phyloP scores from a whole-genome alignment of 2,113 vertebrate genomes.

The Panthera tigris region DNA sequence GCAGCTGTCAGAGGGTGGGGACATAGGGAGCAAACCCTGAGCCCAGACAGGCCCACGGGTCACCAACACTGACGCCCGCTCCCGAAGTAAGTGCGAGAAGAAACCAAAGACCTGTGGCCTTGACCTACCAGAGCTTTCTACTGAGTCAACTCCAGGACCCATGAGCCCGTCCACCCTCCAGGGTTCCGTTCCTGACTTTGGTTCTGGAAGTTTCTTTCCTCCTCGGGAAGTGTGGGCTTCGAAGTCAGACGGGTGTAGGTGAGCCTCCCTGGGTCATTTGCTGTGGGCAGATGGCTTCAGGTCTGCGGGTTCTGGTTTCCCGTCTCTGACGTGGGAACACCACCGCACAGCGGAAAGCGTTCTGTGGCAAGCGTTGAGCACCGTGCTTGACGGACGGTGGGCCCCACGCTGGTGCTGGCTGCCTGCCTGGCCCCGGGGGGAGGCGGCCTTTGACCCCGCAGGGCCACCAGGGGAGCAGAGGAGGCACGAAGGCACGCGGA shows the following conservation, averaged over 20 bases:
- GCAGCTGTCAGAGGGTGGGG: neutral
- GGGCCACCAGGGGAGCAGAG: fast-evolving
- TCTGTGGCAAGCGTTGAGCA: fast-evolving
- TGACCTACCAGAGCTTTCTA: neutral
- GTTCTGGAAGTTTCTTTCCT: constrained; percentile 3
- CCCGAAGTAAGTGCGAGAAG: neutral
- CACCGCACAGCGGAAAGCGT: fast-evolving
- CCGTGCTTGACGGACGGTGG: fast-evolving
- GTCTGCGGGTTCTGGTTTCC: neutral
- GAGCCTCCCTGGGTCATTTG: neutral
- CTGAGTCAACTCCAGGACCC: neutral
- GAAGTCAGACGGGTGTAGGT: neutral
- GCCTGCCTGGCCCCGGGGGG: fast-evolving
- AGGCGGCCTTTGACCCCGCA: no score
- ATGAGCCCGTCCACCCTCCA: fast-evolving
- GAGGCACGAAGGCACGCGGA: neutral
- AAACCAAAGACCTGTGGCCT: neutral
- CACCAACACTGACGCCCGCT: fast-evolving
- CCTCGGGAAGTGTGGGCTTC: neutral
- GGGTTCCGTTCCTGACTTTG: neutral
- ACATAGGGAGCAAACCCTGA: fast-evolving
- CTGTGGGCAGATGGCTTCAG: neutral
- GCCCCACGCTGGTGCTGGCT: fast-evolving
- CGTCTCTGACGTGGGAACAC: neutral
- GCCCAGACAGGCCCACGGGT: neutral